phyloP scores from a whole-genome alignment of 2,113 vertebrate genomes.

The Ginglymostoma cirratum region DNA sequence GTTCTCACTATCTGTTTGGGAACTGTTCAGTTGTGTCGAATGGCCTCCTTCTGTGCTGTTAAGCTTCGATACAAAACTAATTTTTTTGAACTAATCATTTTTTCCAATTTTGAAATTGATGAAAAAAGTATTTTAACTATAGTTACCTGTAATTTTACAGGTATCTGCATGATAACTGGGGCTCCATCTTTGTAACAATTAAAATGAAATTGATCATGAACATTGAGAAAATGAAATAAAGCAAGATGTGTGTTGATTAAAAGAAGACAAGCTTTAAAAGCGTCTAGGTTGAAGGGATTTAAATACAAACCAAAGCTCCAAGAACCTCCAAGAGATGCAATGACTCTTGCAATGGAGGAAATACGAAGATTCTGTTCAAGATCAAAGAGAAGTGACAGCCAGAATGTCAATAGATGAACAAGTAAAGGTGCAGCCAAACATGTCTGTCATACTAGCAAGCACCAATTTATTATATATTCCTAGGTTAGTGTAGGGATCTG shows the following conservation, averaged over 20 bases:
- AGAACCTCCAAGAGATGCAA: background rate
- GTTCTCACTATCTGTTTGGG: too few relatives aligned
- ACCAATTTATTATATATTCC: background rate
- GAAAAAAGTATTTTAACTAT: background rate
- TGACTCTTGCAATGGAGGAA: background rate
- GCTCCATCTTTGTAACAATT: background rate
- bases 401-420: background rate
- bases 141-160: too few relatives aligned
- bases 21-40: too few relatives aligned
- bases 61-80: background rate
- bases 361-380: background rate
- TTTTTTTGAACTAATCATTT: background rate
- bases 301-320: background rate
- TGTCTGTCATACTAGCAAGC: background rate
- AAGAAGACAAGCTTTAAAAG: background rate
- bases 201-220: background rate
- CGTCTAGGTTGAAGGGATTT: background rate
- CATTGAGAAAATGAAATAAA: too few relatives aligned
- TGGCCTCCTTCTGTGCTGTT: background rate
- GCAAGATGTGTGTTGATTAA: background rate
- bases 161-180: background rate
- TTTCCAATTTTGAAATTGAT: background rate
- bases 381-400: background rate
- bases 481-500: background rate
- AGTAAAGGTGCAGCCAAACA: background rate